Evolutionary conservation across 2,888 invertebrate genomes (phyloP), one percentile per base, ranked within the genome.

Genomic region (Prenolepis imparis): DNA sequence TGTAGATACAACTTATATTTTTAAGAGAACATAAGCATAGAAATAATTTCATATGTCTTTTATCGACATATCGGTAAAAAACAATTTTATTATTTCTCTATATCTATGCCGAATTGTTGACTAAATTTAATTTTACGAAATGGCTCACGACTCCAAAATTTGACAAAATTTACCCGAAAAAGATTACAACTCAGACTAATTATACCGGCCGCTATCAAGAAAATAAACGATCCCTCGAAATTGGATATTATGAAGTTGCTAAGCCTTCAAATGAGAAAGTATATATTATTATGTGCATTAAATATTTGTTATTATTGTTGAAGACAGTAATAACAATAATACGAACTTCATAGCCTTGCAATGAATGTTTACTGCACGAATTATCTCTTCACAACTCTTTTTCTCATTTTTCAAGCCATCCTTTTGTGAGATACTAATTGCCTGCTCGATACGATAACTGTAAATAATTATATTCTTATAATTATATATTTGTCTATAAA

Each of bases 301-400:
- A 21, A 55, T 55, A 0, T 8, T 11, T 68, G 3, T 48, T 48
- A 28, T 24, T 48, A 4, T n/a, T n/a, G n/a, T n/a, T n/a, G n/a
- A 66, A 66, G 1, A 18, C n/a, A n/a, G n/a, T n/a, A n/a, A n/a
- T 48, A 18, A 48, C 1, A 48, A 48, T 48, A 48, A 28, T 77
- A 77, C 66, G 3, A 61, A 74, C 74, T 24, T 39, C 15, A 77
- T 52, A 39, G 75, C 66, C 39, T 77, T 39, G 8, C 75, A n/a
- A 66, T 77, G 75, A 52, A 55, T 64, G 4, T 66, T 39, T 18
- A 66, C 52, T 4, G 52, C 55, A 41, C 24, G 55, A 55, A 64
- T n/a, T 52, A 75, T 64, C 24, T 4, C 2, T 8, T 64, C 39
- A n/a, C 15, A 41, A 39, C 55, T 55, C 12, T 41, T 39, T 15